phyloP scores from a whole-genome alignment of 2,797 vertebrate species.

The Catamblyrhynchus diadema region DNA sequence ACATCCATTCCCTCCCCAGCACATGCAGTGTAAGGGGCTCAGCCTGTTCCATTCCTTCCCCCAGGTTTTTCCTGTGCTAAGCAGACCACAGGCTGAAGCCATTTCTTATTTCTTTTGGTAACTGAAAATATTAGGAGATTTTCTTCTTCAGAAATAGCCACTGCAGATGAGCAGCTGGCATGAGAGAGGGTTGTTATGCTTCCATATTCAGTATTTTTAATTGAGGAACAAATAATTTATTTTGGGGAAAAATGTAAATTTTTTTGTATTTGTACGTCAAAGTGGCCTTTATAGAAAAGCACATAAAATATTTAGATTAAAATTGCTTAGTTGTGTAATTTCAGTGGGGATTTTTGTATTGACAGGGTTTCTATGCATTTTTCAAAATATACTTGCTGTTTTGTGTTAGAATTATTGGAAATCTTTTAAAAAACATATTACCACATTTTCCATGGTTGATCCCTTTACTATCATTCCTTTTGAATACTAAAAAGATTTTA shows the following conservation, averaged over 20 bases:
- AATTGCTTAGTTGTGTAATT: conserved; percentile 55
- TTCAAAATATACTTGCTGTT: conserved; percentile 53
- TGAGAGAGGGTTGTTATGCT: conserved; percentile 6
- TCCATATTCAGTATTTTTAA: conserved; percentile 39
- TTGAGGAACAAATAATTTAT: conserved; percentile 60
- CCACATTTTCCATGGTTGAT: conserved; percentile 36
- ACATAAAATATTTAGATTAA: conserved; percentile 63
- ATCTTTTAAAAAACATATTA: conserved; percentile 37
- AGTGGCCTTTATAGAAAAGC: conserved; percentile 72
- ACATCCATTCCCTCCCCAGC: neutral
- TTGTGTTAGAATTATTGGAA: conserved; percentile 56
- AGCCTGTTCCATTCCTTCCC: neutral
- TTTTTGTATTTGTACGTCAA: conserved; percentile 62
- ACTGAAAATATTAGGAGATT: neutral
- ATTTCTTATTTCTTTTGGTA: conserved; percentile 1
- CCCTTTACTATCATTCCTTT: conserved; percentile 48
- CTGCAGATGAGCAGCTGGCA: neutral
- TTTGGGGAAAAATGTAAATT: conserved; percentile 42
- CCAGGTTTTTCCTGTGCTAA: neutral
- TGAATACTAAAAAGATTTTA: conserved; percentile 27
- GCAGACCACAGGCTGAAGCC: conserved; percentile 4
- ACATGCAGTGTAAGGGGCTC: neutral
- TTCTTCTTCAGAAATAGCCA: conserved; percentile 5
- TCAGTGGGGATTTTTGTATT: conserved; percentile 63
- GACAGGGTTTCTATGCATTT: conserved; percentile 66